These are phyloP conservation scores for Hippoglossus stenolepis DNA, from an alignment of 2,113 vertebrate species.

Conservation along the genomic window DNA sequence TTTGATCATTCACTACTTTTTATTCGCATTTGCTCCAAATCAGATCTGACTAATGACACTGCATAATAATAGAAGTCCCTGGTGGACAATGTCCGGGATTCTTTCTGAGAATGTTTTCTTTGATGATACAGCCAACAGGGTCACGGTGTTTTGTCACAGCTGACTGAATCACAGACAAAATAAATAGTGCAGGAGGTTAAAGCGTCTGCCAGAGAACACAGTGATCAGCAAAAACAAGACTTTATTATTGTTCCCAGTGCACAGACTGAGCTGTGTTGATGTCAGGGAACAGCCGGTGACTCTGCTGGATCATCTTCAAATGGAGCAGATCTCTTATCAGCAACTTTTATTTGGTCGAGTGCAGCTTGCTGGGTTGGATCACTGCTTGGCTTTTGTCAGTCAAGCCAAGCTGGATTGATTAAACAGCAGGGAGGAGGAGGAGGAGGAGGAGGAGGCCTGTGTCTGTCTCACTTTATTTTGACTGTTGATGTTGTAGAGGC, in stretches of 20 bases:
- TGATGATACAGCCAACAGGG: background rate
- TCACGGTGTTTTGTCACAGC: background rate
- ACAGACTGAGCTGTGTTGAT: slow-evolving; percentile 49
- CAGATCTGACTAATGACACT: background rate
- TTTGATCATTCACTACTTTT: background rate
- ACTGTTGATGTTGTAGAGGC: background rate
- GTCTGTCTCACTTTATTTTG: background rate
- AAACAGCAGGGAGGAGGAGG: background rate
- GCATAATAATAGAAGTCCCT: background rate
- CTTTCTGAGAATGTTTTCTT: background rate
- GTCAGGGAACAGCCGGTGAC: slow-evolving; percentile 38
- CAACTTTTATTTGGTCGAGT: slow-evolving; percentile 23
- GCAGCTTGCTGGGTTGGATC: slow-evolving; percentile 5
- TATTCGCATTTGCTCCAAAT: background rate
- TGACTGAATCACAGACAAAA: slow-evolving; percentile 60
- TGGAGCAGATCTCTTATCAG: slow-evolving; percentile 21
- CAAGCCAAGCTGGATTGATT: background rate
- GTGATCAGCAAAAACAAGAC: slow-evolving; percentile 40
- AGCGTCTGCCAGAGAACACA: slow-evolving; percentile 42
- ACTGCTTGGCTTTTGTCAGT: slow-evolving; percentile 1
- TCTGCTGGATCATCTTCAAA: slow-evolving; percentile 48
- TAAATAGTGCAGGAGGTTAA: slow-evolving; percentile 52
- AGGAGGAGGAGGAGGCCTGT: background rate
- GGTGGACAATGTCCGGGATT: too few relatives aligned
- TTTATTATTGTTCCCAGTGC: slow-evolving; percentile 58